These are phyloP conservation scores for Pocillopora meandrina DNA, from an alignment of 92 coral and sea anemone species.

Conservation along the genomic window DNA sequence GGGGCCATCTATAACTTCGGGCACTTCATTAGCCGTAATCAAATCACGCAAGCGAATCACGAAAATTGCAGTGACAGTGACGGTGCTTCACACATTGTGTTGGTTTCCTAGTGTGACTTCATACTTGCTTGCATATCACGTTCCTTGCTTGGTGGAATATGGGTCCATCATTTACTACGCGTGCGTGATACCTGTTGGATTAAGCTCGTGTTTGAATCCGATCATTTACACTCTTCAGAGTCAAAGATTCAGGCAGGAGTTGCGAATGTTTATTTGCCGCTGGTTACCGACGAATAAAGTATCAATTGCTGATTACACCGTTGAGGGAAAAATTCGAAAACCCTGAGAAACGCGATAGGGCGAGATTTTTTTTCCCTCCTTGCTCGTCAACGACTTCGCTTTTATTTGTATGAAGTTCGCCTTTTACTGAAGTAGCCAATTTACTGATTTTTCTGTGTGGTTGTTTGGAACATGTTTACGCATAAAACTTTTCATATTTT, in stretches of 20 bases:
- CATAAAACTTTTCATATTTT: no score
- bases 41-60: slow-evolving; percentile 23
- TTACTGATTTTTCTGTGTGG: no score
- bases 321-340: neutral
- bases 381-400: neutral
- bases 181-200: slow-evolving; percentile 41
- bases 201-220: slow-evolving; percentile 47
- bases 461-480: no score
- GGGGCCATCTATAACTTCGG: neutral
- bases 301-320: neutral
- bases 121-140: slow-evolving; percentile 4
- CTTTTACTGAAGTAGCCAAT: no score
- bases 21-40: neutral
- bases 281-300: neutral
- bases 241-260: slow-evolving; percentile 27
- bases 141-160: slow-evolving; percentile 22
- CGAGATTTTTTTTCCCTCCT: neutral
- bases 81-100: slow-evolving; percentile 18
- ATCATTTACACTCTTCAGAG: slow-evolving; percentile 43
- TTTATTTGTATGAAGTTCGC: no score
- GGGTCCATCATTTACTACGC: slow-evolving; percentile 49
- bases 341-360: neutral
- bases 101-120: slow-evolving; percentile 2
- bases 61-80: slow-evolving; percentile 9
- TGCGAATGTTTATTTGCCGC: neutral